Evolutionary conservation across 2,888 invertebrate genomes (phyloP).

Genomic region (Drosophila tripunctata): DNA sequence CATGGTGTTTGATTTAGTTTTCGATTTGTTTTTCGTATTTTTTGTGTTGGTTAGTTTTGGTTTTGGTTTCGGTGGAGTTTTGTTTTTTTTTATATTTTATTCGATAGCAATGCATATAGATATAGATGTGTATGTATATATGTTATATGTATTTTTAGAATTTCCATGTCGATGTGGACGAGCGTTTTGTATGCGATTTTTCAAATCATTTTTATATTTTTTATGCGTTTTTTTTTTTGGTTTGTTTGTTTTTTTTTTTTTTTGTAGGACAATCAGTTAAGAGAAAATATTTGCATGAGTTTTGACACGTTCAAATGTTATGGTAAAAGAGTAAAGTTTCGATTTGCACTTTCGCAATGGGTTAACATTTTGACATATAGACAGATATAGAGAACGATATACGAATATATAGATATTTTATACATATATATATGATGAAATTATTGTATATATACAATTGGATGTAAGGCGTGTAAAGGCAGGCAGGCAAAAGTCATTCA

Average conservation of each 20-base stretch:
- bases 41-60: constrained; percentile 44
- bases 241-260: constrained; percentile 40
- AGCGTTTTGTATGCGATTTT: constrained; percentile 69
- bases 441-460: constrained; percentile 22
- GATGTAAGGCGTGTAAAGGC: constrained; percentile 45
- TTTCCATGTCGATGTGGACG: constrained; percentile 82
- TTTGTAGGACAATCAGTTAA: constrained; percentile 75
- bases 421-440: constrained; percentile 13
- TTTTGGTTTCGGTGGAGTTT: constrained; percentile 50
- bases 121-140: constrained; percentile 46
- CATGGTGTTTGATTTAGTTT: constrained; percentile 44
- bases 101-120: constrained; percentile 53
- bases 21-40: constrained; percentile 39
- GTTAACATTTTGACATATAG: constrained; percentile 41
- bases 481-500: constrained; percentile 43
- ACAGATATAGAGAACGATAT: constrained; percentile 30
- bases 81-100: constrained; percentile 40
- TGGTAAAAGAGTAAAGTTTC: constrained; percentile 53
- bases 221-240: constrained; percentile 8
- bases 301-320: constrained; percentile 74
- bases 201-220: constrained; percentile 37
- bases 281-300: constrained; percentile 79
- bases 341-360: constrained; percentile 49
- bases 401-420: constrained; percentile 18
- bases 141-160: constrained; percentile 47